Conservation (phyloP, 2,888 invertebrate genomes). For the Calameuta idolon region DNA sequence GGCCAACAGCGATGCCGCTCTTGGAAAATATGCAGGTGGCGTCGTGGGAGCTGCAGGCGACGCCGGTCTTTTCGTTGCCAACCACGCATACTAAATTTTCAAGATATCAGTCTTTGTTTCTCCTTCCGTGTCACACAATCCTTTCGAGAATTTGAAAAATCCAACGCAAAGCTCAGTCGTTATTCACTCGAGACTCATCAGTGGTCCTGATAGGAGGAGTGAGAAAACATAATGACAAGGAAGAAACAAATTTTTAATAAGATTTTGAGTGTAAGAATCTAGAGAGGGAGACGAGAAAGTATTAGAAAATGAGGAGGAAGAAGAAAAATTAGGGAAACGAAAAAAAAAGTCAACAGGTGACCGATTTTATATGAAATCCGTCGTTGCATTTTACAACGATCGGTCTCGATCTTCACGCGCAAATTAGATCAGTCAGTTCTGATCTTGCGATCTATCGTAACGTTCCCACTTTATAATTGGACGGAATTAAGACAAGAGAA, state of each 20-base stretch:
- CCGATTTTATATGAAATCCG: slow-evolving; percentile 23
- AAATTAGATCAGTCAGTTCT: slow-evolving; percentile 9
- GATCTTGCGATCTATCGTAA: slow-evolving; percentile 2
- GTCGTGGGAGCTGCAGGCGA: slow-evolving; percentile 88
- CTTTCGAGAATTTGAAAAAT: not conserved
- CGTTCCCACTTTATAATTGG: not conserved
- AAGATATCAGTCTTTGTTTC: slow-evolving; percentile 1
- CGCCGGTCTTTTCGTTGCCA: slow-evolving; percentile 91
- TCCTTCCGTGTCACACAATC: not conserved
- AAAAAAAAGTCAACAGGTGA: slow-evolving; percentile 20
- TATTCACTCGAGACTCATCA: not conserved
- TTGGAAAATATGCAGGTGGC: slow-evolving; percentile 94
- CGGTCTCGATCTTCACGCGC: not conserved
- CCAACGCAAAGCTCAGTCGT: not conserved
- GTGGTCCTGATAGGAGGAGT: not conserved
- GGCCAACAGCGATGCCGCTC: slow-evolving; percentile 92
- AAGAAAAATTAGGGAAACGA: not conserved
- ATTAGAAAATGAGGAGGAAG: not conserved
- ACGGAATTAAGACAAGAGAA: not conserved
- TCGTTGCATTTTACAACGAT: slow-evolving; percentile 3
- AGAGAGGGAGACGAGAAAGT: not conserved
- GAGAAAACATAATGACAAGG: not conserved
- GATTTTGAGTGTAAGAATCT: not conserved
- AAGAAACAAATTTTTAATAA: not conserved
- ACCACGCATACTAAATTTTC: slow-evolving; percentile 89